Conservation (phyloP, 2,113 vertebrate species). For the Willisornis vidua region DNA sequence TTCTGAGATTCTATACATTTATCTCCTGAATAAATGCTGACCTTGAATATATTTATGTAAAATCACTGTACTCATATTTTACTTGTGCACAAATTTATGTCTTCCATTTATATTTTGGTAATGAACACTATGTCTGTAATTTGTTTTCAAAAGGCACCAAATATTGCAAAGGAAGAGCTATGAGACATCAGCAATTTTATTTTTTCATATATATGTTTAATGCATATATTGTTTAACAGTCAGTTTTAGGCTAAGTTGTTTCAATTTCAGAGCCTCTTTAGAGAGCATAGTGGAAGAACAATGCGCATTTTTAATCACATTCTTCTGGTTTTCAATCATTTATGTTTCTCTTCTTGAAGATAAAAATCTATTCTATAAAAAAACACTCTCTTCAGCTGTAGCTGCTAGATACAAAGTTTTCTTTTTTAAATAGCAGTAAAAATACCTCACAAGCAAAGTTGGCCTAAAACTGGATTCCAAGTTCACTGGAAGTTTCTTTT, state of each 20-base stretch:
- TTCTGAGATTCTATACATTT: not conserved
- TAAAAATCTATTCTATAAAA: not conserved
- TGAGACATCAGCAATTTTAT: not conserved
- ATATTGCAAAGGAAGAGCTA: not conserved
- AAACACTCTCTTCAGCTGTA: not conserved
- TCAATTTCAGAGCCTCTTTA: not conserved
- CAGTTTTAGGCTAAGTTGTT: not conserved
- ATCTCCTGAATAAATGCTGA: not conserved
- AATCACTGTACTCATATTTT: not conserved
- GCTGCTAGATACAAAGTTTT: not conserved
- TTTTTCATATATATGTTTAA: not conserved
- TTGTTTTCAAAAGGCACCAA: not conserved
- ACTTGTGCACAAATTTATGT: not conserved
- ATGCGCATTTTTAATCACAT: not conserved
- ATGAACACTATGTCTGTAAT: not conserved
- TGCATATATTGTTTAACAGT: not conserved
- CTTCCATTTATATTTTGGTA: not conserved
- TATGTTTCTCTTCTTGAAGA: not conserved
- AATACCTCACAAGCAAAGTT: not conserved
- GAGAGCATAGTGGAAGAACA: not conserved
- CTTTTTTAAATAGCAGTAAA: not conserved
- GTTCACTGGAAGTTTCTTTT: conserved; percentile 1
- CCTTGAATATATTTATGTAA: not conserved
- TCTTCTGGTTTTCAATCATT: not conserved
- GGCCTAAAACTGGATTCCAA: conserved; percentile 3